Conservation (phyloP, 2,888 invertebrate genomes). For the Tuta absoluta region DNA sequence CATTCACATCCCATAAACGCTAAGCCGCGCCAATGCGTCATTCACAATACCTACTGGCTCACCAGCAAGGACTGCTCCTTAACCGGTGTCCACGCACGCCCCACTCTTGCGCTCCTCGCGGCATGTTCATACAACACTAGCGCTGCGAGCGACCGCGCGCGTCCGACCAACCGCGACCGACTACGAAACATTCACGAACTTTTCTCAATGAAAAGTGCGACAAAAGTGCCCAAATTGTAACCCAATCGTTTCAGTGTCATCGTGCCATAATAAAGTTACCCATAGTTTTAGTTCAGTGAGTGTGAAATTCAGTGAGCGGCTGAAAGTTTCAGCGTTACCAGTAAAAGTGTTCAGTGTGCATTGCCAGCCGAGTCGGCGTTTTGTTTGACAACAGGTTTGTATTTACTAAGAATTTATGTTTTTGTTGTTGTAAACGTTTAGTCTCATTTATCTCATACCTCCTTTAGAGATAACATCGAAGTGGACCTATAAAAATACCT, state of each 20-base stretch:
- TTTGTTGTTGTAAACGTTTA: background rate
- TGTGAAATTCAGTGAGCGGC: slow-evolving; percentile 38
- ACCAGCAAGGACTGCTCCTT: slow-evolving; percentile 17
- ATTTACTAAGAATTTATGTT: background rate
- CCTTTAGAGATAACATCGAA: slow-evolving; percentile 10
- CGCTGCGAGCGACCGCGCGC: slow-evolving; percentile 62
- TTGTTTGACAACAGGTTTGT: slow-evolving; percentile 35
- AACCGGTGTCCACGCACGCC: slow-evolving; percentile 61
- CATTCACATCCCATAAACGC: background rate
- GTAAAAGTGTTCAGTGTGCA: slow-evolving; percentile 39
- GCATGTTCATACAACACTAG: slow-evolving; percentile 61
- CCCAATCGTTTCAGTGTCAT: background rate
- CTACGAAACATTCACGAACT: slow-evolving; percentile 60
- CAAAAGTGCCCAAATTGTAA: slow-evolving; percentile 16
- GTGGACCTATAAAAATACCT: slow-evolving; percentile 18
- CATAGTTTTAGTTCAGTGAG: slow-evolving; percentile 4
- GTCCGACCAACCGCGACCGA: slow-evolving; percentile 53
- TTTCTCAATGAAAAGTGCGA: slow-evolving; percentile 75
- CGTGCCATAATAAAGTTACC: slow-evolving; percentile 24
- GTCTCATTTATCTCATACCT: background rate
- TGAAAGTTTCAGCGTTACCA: slow-evolving; percentile 45
- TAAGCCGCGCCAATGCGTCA: slow-evolving; percentile 7
- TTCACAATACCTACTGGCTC: background rate
- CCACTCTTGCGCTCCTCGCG: slow-evolving; percentile 60
- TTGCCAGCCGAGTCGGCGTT: slow-evolving; percentile 32